phyloP scores from a whole-genome alignment of 1,140 invertebrate genomes.

The Akabosia matsudoensis region DNA sequence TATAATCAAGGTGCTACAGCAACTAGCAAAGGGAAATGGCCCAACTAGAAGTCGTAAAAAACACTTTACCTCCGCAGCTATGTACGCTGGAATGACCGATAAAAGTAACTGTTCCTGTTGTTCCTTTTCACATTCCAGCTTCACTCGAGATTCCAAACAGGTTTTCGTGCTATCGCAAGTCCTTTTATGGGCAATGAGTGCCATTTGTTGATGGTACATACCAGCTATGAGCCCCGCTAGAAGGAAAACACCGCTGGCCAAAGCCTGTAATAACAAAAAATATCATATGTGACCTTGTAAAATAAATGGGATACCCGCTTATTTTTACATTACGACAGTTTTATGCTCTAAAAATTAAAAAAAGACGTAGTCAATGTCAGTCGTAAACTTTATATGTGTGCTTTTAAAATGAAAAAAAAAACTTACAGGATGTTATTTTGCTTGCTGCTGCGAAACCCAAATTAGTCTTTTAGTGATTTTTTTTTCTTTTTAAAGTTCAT shows the following conservation, averaged over 20 bases:
- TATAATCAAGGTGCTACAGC: neutral
- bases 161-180: constrained; percentile 84
- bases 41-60: neutral
- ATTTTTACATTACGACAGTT: too few species aligned
- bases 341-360: too few species aligned
- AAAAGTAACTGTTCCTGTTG: constrained; percentile 86
- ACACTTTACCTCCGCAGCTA: constrained; percentile 74
- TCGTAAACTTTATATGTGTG: too few species aligned
- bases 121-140: constrained; percentile 85
- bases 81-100: constrained; percentile 89
- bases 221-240: constrained; percentile 72
- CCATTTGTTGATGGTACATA: constrained; percentile 80
- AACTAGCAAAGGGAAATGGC: neutral
- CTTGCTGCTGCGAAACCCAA: too few species aligned
- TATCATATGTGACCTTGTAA: too few species aligned
- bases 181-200: constrained; percentile 73
- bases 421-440: too few species aligned
- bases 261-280: constrained; percentile 61
- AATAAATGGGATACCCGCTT: too few species aligned
- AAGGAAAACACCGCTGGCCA: constrained; percentile 71
- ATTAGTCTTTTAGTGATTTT: too few species aligned
- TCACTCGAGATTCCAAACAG: constrained; percentile 86
- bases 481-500: too few species aligned
- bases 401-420: too few species aligned
- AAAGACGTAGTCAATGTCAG: too few species aligned